phyloP scores from a whole-genome alignment of 2,888 invertebrate genomes.

The Lasioglossum calceatum region DNA sequence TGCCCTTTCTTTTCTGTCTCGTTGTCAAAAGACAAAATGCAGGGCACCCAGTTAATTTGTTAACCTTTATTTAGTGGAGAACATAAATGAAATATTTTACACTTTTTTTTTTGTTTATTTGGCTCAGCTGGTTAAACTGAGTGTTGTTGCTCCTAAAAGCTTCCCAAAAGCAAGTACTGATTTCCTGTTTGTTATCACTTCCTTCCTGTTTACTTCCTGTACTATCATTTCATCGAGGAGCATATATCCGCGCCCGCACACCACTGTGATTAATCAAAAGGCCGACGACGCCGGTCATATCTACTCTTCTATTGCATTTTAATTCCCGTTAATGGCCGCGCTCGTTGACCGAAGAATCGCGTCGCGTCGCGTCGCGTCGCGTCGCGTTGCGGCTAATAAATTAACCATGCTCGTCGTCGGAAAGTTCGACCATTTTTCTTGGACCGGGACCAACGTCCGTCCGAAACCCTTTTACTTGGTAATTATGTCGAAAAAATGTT shows the following conservation, averaged over 20 bases:
- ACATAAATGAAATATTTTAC: too few species aligned
- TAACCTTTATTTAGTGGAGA: too few species aligned
- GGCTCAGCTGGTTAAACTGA: too few species aligned
- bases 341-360: constrained; percentile 29
- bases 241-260: not conserved
- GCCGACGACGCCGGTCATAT: constrained; percentile 42
- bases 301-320: constrained; percentile 52
- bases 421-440: constrained; percentile 22
- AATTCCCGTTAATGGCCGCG: constrained; percentile 46
- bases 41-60: too few species aligned
- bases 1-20: not conserved
- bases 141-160: too few species aligned
- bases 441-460: not conserved
- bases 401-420: constrained; percentile 1
- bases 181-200: too few species aligned
- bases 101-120: too few species aligned
- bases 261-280: constrained; percentile 72
- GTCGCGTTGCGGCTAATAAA: constrained; percentile 25
- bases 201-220: not conserved
- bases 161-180: too few species aligned
- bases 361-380: not conserved
- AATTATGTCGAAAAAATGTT: constrained; percentile 20
- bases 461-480: not conserved
- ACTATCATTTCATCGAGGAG: not conserved
- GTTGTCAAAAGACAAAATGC: not conserved